Conservation (phyloP, 2,888 invertebrate species). For the Acrobasis suavella region DNA sequence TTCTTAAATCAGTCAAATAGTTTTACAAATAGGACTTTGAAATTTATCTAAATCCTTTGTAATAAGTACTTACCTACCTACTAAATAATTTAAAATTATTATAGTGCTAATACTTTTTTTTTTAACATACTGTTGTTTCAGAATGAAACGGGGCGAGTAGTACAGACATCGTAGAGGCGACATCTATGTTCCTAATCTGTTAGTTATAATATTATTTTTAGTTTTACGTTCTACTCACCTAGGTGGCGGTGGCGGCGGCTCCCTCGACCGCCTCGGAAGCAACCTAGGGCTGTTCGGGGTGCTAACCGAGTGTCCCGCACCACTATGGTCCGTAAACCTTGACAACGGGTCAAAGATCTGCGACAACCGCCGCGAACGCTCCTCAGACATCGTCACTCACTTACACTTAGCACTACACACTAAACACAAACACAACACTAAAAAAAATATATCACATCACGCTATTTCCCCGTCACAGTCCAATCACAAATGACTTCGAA, state of each 20-base stretch:
- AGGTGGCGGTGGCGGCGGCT: slow-evolving; percentile 76
- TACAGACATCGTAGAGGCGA: too few species aligned
- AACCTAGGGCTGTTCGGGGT: slow-evolving; percentile 89
- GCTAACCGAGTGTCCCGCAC: slow-evolving; percentile 80
- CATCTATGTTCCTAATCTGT: too few species aligned
- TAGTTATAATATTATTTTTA: background rate
- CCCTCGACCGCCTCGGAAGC: slow-evolving; percentile 81
- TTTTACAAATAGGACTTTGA: too few species aligned
- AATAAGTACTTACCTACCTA: too few species aligned
- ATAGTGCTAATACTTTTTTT: too few species aligned
- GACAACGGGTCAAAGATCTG: slow-evolving; percentile 92
- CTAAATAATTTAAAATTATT: too few species aligned
- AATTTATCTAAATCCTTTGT: too few species aligned
- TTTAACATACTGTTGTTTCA: too few species aligned
- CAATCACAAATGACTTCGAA: slow-evolving; percentile 67
- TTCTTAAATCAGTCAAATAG: too few species aligned
- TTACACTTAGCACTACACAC: slow-evolving; percentile 59
- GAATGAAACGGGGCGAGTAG: too few species aligned
- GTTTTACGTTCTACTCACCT: slow-evolving; percentile 51
- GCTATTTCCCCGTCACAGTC: slow-evolving; percentile 62
- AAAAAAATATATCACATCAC: slow-evolving; percentile 70
- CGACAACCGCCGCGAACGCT: slow-evolving; percentile 88
- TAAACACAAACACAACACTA: slow-evolving; percentile 57
- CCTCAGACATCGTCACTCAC: slow-evolving; percentile 82
- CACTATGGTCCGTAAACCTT: slow-evolving; percentile 86